phyloP scores from a whole-genome alignment of 1,140 invertebrate genomes.

The Drosophila ogumai region DNA sequence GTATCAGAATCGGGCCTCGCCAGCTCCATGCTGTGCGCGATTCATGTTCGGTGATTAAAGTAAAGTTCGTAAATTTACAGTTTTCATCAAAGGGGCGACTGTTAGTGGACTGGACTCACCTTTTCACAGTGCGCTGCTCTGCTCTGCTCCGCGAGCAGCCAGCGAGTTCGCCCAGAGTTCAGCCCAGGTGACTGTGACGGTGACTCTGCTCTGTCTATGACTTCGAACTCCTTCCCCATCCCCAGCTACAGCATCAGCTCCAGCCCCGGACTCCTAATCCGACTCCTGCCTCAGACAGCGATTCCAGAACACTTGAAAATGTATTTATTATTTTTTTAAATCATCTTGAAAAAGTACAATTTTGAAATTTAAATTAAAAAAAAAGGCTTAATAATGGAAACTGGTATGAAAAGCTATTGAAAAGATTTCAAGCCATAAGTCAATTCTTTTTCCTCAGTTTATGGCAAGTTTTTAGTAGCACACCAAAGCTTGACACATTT shows the following conservation, averaged over 20 bases:
- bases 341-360: not conserved
- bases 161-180: conserved; percentile 70
- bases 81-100: conserved; percentile 84
- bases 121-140: conserved; percentile 66
- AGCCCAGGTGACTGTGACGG: conserved; percentile 74
- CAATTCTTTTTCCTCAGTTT: not conserved
- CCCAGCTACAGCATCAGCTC: conserved; percentile 4
- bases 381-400: fast-evolving
- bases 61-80: conserved; percentile 85
- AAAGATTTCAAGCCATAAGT: not conserved
- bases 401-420: not conserved
- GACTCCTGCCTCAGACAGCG: conserved; percentile 19
- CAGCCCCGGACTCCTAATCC: conserved; percentile 25
- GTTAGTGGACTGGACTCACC: conserved; percentile 83
- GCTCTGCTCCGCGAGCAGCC: conserved; percentile 49
- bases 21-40: conserved; percentile 83
- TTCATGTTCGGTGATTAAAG: conserved; percentile 84
- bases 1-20: conserved; percentile 50
- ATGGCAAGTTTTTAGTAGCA: not conserved
- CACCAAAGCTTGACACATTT: not conserved
- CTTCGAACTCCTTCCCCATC: conserved; percentile 36
- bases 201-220: conserved; percentile 64
- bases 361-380: not conserved
- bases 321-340: not conserved
- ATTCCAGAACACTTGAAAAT: conserved; percentile 3